Conservation (phyloP, 2,113 vertebrate species). For the Chloroceryle aenea region DNA sequence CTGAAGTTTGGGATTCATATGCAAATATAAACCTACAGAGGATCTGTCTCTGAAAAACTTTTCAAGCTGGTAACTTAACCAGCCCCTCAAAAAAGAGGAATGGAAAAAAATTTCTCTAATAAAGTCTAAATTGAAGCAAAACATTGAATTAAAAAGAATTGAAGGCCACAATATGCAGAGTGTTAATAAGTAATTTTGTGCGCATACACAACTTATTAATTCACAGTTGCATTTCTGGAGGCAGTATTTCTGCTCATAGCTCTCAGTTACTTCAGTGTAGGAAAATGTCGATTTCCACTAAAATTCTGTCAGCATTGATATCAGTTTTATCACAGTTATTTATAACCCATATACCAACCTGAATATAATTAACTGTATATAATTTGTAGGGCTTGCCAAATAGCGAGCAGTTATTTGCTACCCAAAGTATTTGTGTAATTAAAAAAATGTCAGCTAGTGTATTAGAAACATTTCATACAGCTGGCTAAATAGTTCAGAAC, state of each 20-base stretch:
- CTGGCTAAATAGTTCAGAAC: constrained; percentile 57
- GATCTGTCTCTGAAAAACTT: neutral
- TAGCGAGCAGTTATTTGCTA: constrained; percentile 47
- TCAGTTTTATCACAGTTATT: constrained; percentile 61
- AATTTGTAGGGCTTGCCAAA: constrained; percentile 61
- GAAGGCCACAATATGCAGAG: neutral
- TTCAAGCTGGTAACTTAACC: neutral
- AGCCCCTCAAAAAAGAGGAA: neutral
- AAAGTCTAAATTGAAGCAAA: neutral
- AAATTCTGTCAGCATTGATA: constrained; percentile 48
- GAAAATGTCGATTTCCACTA: constrained; percentile 56
- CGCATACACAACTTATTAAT: neutral
- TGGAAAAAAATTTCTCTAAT: neutral
- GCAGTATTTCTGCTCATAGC: neutral
- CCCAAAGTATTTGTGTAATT: constrained; percentile 65
- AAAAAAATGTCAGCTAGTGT: constrained; percentile 64
- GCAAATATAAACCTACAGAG: accelerated
- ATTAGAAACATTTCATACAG: constrained; percentile 65
- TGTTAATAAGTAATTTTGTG: neutral
- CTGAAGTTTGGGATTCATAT: neutral
- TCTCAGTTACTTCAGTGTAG: constrained; percentile 39
- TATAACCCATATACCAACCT: constrained; percentile 48
- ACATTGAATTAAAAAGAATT: neutral
- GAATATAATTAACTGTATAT: constrained; percentile 60
- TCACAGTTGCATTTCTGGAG: constrained; percentile 2